Conservation (phyloP, 2,888 invertebrate genomes). For the Rosalia funebris region DNA sequence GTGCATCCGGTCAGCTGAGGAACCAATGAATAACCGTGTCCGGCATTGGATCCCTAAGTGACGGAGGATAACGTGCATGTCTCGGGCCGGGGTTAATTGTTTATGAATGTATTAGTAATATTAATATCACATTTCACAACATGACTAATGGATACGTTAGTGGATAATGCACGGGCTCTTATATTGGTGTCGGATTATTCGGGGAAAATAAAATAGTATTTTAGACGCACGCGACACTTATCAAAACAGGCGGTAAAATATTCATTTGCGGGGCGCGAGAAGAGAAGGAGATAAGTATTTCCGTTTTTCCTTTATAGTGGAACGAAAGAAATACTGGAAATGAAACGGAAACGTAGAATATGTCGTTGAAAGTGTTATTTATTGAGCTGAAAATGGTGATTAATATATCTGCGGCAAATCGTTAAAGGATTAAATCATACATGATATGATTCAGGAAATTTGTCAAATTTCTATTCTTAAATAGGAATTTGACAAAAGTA, state of each 20-base stretch:
- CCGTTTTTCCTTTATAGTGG: neutral
- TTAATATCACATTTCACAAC: slow-evolving; percentile 43
- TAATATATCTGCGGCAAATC: too few relatives aligned
- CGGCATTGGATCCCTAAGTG: neutral
- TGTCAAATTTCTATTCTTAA: too few relatives aligned
- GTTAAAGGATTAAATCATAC: too few relatives aligned
- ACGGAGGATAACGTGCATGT: slow-evolving; percentile 3
- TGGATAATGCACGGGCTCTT: slow-evolving; percentile 34
- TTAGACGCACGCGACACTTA: slow-evolving; percentile 36
- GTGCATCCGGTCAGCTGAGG: neutral
- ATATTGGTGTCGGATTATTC: slow-evolving; percentile 34
- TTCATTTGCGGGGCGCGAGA: neutral
- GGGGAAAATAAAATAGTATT: slow-evolving; percentile 30
- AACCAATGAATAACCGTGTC: neutral
- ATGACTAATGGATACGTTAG: slow-evolving; percentile 42
- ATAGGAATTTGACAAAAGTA: too few relatives aligned
- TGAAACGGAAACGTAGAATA: neutral
- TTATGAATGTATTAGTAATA: slow-evolving; percentile 43
- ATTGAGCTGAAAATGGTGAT: too few relatives aligned
- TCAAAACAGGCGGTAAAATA: slow-evolving; percentile 29
- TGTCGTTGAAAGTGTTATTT: too few relatives aligned
- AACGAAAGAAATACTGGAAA: neutral
- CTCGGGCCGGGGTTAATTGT: slow-evolving; percentile 37
- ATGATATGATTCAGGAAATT: too few relatives aligned
- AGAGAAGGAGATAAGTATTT: neutral